A percentile compares a stretch with the other conserved stretches of the same genome.
These are phyloP conservation scores for Candidula unifasciata DNA, from an alignment of 2,888 invertebrate species.

Conservation along the genomic window DNA sequence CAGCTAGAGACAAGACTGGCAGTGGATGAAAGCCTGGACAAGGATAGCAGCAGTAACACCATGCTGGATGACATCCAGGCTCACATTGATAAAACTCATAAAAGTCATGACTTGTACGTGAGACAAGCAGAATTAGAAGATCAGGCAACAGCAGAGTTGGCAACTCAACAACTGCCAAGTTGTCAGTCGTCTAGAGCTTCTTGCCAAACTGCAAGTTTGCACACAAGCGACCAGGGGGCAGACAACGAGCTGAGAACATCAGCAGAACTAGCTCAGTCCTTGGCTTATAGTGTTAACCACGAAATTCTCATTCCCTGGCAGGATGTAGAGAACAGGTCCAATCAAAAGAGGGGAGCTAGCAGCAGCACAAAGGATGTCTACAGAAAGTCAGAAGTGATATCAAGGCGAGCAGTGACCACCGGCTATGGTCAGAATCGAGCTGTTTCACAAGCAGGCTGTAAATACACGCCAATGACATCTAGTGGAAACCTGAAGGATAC, in stretches of 20 bases:
- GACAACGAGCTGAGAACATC: not conserved
- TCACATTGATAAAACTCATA: constrained; percentile 6
- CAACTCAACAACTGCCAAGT: not conserved
- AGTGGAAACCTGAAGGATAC: constrained; percentile 49
- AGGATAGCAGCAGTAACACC: not conserved
- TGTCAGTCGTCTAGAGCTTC: not conserved
- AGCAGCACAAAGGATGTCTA: not conserved
- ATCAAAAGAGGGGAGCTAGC: not conserved
- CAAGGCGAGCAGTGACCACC: not conserved
- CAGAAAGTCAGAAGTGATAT: constrained; percentile 40
- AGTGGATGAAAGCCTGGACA: constrained; percentile 7
- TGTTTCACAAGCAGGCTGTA: constrained; percentile 20
- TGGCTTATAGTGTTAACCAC: constrained; percentile 3
- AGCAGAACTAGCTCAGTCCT: not conserved
- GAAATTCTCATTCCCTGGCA: constrained; percentile 31
- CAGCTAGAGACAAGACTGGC: not conserved
- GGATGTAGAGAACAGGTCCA: constrained; percentile 15
- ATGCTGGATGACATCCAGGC: constrained; percentile 29
- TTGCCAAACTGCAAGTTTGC: not conserved
- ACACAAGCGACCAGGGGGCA: not conserved
- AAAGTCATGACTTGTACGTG: not conserved
- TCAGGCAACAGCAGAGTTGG: not conserved
- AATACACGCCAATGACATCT: constrained; percentile 28
- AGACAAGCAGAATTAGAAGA: not conserved
- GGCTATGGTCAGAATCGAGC: constrained; percentile 2